phyloP scores from a whole-genome alignment of 2,888 invertebrate genomes.

The Aethes cnicana region DNA sequence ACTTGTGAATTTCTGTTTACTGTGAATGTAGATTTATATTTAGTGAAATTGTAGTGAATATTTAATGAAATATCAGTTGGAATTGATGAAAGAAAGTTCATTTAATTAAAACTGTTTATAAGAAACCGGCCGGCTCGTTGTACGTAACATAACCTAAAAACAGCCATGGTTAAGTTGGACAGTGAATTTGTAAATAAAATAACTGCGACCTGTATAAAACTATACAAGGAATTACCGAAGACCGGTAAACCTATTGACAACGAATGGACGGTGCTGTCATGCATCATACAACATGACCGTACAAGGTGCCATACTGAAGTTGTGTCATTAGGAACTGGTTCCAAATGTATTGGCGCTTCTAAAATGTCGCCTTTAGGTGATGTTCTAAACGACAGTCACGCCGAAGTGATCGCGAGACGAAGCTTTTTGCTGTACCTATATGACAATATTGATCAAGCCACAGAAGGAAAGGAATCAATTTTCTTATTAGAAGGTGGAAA shows the following conservation, averaged over 20 bases:
- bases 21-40: not conserved
- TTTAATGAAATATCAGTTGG: no score
- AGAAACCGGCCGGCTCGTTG: not conserved
- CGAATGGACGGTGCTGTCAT: constrained; percentile 94
- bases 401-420: constrained; percentile 93
- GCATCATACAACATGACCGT: constrained; percentile 83
- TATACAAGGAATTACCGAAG: constrained; percentile 86
- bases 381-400: constrained; percentile 94
- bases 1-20: not conserved
- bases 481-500: constrained; percentile 50
- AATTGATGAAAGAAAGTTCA: no score
- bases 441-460: constrained; percentile 77
- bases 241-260: constrained; percentile 88
- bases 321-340: constrained; percentile 93
- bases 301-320: constrained; percentile 72
- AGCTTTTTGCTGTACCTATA: constrained; percentile 90
- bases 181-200: constrained; percentile 69
- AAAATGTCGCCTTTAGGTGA: constrained; percentile 86
- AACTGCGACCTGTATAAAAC: constrained; percentile 82
- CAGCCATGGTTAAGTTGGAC: constrained; percentile 45
- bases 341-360: constrained; percentile 92
- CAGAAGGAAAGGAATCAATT: constrained; percentile 56
- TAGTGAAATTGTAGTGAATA: no score
- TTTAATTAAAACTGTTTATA: no score
- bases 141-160: constrained; percentile 14